Evolutionary conservation across 2,113 vertebrate species (phyloP), one percentile per base, ranked within the genome.

Genomic region (Perca fluviatilis): DNA sequence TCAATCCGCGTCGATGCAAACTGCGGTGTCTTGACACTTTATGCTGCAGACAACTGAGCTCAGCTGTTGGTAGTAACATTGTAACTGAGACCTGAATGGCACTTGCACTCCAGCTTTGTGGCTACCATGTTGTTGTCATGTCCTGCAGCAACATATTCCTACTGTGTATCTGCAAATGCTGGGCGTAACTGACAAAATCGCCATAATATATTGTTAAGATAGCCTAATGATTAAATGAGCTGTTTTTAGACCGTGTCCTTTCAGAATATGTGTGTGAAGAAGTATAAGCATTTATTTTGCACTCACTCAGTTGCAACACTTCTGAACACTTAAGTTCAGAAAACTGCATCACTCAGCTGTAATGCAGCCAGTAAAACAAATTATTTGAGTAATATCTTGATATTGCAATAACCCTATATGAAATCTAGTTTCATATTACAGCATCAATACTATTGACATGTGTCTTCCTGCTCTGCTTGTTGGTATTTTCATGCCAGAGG

Each of bases 21-120:
- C 82, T 85, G 87, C 82, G 65, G 75, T 86, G 85, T 83, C 91
- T 76, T 80, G 61, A 82, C 89, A 80, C 80, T 86, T 81, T 69
- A 4, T 64, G 64, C 51, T 69, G 74, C 56, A 54, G 80, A 56
- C 71, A 54, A 81, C 75, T 65, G 75, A 83, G 79, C 88, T 86
- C 85, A 86, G 86, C 87, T 88, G 90, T 77, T 86, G 70, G 68
- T 21, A 66, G 56, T 30, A 70, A 54, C 77, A 46, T 58, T 64
- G 72, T 65, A 77, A 84, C 84, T 67, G 83, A 81, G 81, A 73
- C 66, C 79, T 54, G 82, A 51, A 71, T 66, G 89, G 76, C 84
- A 83, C 79, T 78, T 78, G 72, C n/a, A 65, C 72, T 49, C 60
- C 16, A 65, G 74, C 74, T 85, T 84, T 84, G 85, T 67, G 71